Percentiles rank a stretch among this genome's conserved stretches.
phyloP scores from a whole-genome alignment of 1,140 invertebrate genomes.

The Pristionchus pacificus region DNA sequence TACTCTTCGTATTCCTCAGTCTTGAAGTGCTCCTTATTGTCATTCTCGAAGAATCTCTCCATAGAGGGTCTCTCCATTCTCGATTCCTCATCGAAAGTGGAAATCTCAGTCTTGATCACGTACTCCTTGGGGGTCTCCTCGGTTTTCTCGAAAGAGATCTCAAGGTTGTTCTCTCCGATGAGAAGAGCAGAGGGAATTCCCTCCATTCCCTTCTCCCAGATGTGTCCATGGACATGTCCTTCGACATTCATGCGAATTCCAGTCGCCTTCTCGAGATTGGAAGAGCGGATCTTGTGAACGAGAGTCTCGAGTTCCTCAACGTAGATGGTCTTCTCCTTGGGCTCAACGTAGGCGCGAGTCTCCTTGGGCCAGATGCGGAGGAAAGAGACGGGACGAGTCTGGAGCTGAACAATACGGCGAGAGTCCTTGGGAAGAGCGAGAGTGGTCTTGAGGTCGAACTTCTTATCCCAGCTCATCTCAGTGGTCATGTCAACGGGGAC shows the following conservation, averaged over 20 bases:
- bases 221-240: slow-evolving; percentile 10
- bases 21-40: too few species aligned
- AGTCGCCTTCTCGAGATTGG: slow-evolving; percentile 23
- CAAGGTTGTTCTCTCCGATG: slow-evolving; percentile 25
- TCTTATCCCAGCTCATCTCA: slow-evolving; percentile 17
- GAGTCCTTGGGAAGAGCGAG: slow-evolving; percentile 34
- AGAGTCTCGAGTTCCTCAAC: slow-evolving; percentile 10
- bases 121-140: slow-evolving; percentile 27
- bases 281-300: slow-evolving; percentile 18
- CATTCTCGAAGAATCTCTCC: slow-evolving; percentile 23
- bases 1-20: too few species aligned
- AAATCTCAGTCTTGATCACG: slow-evolving; percentile 1
- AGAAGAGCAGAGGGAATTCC: neutral
- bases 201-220: neutral
- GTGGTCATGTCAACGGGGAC: slow-evolving; percentile 38
- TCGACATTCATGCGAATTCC: slow-evolving; percentile 18
- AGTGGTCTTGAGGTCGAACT: slow-evolving; percentile 34
- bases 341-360: slow-evolving; percentile 25
- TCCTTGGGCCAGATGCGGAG: slow-evolving; percentile 15
- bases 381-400: slow-evolving; percentile 38
- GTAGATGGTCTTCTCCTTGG: slow-evolving; percentile 29
- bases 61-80: slow-evolving; percentile 15
- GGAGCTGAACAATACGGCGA: slow-evolving; percentile 28
- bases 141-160: slow-evolving; percentile 20
- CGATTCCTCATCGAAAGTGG: neutral